phyloP scores from a whole-genome alignment of 2,888 invertebrate genomes.

The Neria commutata region DNA sequence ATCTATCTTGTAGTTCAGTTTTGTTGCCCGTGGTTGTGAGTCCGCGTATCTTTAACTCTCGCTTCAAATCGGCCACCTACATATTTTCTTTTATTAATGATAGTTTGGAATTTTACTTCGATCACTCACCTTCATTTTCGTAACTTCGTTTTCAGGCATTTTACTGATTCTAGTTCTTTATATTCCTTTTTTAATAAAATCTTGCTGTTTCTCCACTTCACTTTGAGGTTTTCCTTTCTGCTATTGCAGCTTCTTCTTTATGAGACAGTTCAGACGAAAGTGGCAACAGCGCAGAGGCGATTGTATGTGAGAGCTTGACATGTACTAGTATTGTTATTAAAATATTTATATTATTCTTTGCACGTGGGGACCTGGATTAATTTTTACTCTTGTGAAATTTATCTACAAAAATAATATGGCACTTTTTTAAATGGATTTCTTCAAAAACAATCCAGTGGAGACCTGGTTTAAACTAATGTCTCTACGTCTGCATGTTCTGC shows the following conservation, averaged over 20 bases:
- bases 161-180: too few relatives aligned
- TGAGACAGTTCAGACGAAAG: not conserved
- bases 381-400: too few relatives aligned
- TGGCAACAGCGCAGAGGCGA: not conserved
- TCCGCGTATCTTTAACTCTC: conserved; percentile 80
- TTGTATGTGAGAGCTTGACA: too few relatives aligned
- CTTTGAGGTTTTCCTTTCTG: not conserved
- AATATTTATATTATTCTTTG: too few relatives aligned
- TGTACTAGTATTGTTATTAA: too few relatives aligned
- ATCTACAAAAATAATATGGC: too few relatives aligned
- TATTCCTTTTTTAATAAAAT: too few relatives aligned
- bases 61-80: conserved; percentile 83
- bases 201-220: not conserved
- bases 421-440: too few relatives aligned
- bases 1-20: conserved; percentile 77
- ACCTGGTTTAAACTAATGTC: too few relatives aligned
- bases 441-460: too few relatives aligned
- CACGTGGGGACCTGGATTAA: too few relatives aligned
- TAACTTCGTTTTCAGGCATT: conserved; percentile 60
- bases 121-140: conserved; percentile 58
- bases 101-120: not conserved
- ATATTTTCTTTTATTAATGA: not conserved
- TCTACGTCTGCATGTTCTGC: too few relatives aligned
- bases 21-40: conserved; percentile 79
- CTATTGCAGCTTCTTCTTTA: not conserved